Conservation (phyloP, 2,888 invertebrate species). For the Callinectes sapidus region DNA sequence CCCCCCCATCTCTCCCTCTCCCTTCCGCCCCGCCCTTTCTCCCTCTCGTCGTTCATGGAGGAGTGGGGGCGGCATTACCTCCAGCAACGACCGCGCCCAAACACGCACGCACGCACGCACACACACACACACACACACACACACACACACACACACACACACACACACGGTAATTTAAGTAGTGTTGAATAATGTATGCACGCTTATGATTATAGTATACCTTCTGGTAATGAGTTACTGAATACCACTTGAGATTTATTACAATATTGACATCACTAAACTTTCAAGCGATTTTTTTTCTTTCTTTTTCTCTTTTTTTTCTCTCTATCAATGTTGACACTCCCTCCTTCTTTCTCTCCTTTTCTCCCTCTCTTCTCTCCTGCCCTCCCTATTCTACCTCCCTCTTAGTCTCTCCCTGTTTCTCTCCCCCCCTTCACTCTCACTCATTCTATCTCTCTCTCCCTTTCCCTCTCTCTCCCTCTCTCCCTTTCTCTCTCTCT, state of each 20-base stretch:
- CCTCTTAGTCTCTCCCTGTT: not conserved
- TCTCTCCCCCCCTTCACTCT: not conserved
- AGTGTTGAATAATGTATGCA: not conserved
- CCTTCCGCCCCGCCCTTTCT: not conserved
- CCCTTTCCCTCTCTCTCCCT: not conserved
- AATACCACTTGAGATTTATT: not conserved
- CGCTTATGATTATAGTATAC: not conserved
- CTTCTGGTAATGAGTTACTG: not conserved
- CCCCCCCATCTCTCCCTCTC: not conserved
- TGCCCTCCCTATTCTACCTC: not conserved
- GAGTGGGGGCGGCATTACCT: not conserved
- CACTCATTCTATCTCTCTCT: not conserved
- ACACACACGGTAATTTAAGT: not conserved
- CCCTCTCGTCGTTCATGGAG: not conserved
- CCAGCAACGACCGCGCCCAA: not conserved
- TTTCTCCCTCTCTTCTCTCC: not conserved
- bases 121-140: conserved; percentile 30
- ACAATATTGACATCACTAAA: not conserved
- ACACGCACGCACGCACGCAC: conserved; percentile 18
- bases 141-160: conserved; percentile 21
- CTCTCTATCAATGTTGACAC: not conserved
- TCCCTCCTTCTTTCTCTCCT: not conserved
- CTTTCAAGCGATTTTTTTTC: not conserved
- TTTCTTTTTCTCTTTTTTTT: too few species aligned
- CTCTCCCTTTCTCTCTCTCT: not conserved